These are phyloP conservation scores for Actinemys pallida DNA, from an alignment of 2,113 vertebrate species.

Conservation along the genomic window DNA sequence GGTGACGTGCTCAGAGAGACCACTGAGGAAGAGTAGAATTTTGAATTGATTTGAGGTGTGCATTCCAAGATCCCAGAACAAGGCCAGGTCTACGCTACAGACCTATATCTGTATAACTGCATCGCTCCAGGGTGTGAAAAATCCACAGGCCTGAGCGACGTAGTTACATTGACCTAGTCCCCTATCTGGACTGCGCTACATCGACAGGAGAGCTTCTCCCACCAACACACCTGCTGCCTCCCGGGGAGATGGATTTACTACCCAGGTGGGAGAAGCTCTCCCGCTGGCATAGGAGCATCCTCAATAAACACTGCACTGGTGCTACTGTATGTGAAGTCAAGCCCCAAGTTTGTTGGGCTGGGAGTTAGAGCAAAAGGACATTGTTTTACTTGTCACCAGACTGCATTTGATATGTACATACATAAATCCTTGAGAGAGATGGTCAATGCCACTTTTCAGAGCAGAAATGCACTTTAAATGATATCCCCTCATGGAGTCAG, in stretches of 20 bases:
- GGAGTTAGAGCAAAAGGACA: not conserved
- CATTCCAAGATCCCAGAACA: not conserved
- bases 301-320: not conserved
- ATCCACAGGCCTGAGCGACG: not conserved
- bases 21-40: not conserved
- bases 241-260: too few relatives aligned
- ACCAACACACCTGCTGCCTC: not conserved
- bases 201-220: not conserved
- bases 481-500: not conserved
- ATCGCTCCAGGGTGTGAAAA: not conserved
- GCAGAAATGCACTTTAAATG: not conserved
- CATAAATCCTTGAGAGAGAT: not conserved
- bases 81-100: not conserved
- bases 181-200: rapidly evolving
- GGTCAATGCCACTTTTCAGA: not conserved
- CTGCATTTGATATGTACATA: not conserved
- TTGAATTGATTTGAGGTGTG: not conserved
- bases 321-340: not conserved
- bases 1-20: not conserved
- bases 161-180: not conserved
- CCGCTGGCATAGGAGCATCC: not conserved
- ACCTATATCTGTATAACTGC: not conserved
- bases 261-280: not conserved
- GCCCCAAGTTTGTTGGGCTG: not conserved
- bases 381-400: not conserved